Conservation (phyloP, 2,888 invertebrate species). For the Apamea monoglypha region DNA sequence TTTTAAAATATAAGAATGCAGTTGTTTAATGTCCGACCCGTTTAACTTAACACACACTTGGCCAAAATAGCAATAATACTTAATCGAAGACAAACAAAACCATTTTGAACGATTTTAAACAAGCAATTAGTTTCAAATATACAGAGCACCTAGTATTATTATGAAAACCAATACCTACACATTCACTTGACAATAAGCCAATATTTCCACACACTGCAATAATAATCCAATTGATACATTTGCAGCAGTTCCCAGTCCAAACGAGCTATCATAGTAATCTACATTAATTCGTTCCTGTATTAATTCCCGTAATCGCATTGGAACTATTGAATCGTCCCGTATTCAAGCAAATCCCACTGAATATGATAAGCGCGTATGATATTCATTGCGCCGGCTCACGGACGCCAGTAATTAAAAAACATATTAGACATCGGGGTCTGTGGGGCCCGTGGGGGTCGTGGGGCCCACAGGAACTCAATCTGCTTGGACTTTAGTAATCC, state of each 20-base stretch:
- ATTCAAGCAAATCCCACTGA: conserved; percentile 75
- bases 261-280: conserved; percentile 74
- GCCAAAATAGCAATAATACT: neutral
- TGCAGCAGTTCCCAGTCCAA: conserved; percentile 59
- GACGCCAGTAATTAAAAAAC: conserved; percentile 83
- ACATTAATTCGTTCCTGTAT: conserved; percentile 75
- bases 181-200: conserved; percentile 17
- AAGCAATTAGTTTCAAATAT: neutral
- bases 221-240: conserved; percentile 65
- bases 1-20: neutral
- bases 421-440: conserved; percentile 74
- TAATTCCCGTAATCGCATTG: conserved; percentile 71
- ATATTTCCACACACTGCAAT: conserved; percentile 32
- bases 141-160: neutral
- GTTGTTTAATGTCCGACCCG: neutral
- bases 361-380: conserved; percentile 78
- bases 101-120: neutral
- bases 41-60: neutral
- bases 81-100: neutral
- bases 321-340: conserved; percentile 77
- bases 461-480: conserved; percentile 64
- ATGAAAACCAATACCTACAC: neutral
- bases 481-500: conserved; percentile 76
- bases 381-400: conserved; percentile 59
- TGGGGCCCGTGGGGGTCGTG: conserved; percentile 47